Base-by-base conservation (phyloP, 2,888 invertebrate species). In the Pegoplata infirma region DNA sequence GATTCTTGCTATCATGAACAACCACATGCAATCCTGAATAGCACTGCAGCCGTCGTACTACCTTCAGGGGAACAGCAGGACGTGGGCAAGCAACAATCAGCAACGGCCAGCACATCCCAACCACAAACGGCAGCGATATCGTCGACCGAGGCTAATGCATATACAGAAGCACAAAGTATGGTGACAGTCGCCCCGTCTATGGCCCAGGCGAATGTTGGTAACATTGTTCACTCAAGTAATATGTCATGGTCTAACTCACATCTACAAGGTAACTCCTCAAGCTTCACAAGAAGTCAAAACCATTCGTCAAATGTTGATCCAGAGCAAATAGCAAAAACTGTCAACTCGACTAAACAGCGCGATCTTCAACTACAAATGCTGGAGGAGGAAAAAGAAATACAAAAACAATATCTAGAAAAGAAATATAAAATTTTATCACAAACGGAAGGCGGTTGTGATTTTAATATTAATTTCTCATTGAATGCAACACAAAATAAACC, bases 391-490 rank as follows among this genome's bases (percentile, higher is more conserved):
- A 32, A 36, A 17, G 16, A 36, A 36, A 12, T 56, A 17, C 56
- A 56, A 56, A 32, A 56, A 17, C 36, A 32, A 23, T 58, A 44
- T 44, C 0, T 58, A 14, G 58, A 44, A 21, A 40, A 7, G n/a
- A 58, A 58, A 7, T 58, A 58, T 23, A 10, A 44, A 23, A 40
- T 58, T 19, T 58, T 58, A 14, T 58, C 44, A 4, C 58, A 58
- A 23, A 5, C 19, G 3, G 23, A 32, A 6, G 16, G 19, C 5
- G 17, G 8, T 8, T 5, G 40, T 21, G 19, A 21, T n/a, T 32
- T 19, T 14, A 7, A n/a, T 6, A 5, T 12, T n/a, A 21, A 25
- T 14, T n/a, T 6, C 12, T 21, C 40, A n/a, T 5, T 23, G 8
- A 40, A 44, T 19, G n/a, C n/a, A 21, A 21, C 16, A 7, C 6